Conservation (phyloP, 2,797 vertebrate species). For the Poeciliopsis gracilis region DNA sequence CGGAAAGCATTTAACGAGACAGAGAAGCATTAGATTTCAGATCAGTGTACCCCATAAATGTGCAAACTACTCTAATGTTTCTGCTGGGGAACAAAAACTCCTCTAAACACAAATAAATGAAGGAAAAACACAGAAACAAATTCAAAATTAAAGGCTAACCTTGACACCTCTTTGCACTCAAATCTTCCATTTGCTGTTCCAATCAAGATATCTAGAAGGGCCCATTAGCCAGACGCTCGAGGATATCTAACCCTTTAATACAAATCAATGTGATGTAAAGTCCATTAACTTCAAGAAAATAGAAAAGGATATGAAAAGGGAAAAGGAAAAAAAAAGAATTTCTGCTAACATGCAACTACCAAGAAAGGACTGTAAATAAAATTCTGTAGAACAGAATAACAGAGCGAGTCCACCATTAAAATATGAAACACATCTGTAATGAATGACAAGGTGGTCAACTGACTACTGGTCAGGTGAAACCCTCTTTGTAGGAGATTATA, state of each 20-base stretch:
- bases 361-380: slow-evolving; percentile 5
- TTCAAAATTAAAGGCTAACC: slow-evolving; percentile 31
- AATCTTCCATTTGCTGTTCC: slow-evolving; percentile 28
- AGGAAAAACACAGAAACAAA: slow-evolving; percentile 24
- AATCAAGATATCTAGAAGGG: slow-evolving; percentile 23
- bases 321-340: not conserved
- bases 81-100: slow-evolving; percentile 10
- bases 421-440: not conserved
- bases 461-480: not conserved
- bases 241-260: slow-evolving; percentile 24
- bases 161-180: slow-evolving; percentile 43
- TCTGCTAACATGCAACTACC: not conserved
- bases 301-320: slow-evolving; percentile 5
- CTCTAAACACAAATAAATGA: slow-evolving; percentile 20
- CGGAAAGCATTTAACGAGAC: slow-evolving; percentile 83
- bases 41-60: slow-evolving; percentile 19
- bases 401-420: slow-evolving; percentile 7
- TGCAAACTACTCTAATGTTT: slow-evolving; percentile 5
- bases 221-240: slow-evolving; percentile 23
- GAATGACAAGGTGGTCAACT: not conserved
- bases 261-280: slow-evolving; percentile 32
- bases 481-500: not conserved
- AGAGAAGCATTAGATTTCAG: slow-evolving; percentile 67
- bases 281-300: slow-evolving; percentile 20
- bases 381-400: slow-evolving; percentile 5